Evolutionary conservation across 2,797 vertebrate genomes (phyloP).

Genomic region (Pangasius macronema): DNA sequence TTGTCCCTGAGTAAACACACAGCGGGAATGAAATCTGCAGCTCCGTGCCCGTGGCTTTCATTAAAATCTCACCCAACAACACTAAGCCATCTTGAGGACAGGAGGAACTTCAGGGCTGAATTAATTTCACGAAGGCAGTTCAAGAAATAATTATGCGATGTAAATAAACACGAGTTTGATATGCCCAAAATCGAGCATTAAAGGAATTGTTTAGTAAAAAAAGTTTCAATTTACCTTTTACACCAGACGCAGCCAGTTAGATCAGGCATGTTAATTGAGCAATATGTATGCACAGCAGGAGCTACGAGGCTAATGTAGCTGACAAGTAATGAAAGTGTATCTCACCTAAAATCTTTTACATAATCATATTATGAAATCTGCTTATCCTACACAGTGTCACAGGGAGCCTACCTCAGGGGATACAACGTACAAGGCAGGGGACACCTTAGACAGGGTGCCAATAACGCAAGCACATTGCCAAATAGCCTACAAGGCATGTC

Average conservation of each 20-base stretch:
- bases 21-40: neutral
- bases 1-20: slow-evolving; percentile 45
- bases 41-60: neutral
- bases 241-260: neutral
- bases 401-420: too few relatives aligned
- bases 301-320: neutral
- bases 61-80: neutral
- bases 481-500: too few relatives aligned
- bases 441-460: too few relatives aligned
- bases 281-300: neutral
- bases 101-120: slow-evolving; percentile 2
- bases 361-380: neutral
- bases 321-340: neutral
- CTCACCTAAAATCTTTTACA: neutral
- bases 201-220: neutral
- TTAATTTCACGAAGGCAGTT: neutral
- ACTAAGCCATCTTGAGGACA: neutral
- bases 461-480: too few relatives aligned
- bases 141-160: neutral
- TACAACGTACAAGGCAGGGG: too few relatives aligned
- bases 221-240: neutral
- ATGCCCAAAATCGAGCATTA: neutral
- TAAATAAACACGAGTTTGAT: neutral
- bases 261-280: neutral
- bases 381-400: too few relatives aligned